Evolutionary conservation across 2,888 invertebrate genomes (phyloP).

Genomic region (Stictocephala bisonia): DNA sequence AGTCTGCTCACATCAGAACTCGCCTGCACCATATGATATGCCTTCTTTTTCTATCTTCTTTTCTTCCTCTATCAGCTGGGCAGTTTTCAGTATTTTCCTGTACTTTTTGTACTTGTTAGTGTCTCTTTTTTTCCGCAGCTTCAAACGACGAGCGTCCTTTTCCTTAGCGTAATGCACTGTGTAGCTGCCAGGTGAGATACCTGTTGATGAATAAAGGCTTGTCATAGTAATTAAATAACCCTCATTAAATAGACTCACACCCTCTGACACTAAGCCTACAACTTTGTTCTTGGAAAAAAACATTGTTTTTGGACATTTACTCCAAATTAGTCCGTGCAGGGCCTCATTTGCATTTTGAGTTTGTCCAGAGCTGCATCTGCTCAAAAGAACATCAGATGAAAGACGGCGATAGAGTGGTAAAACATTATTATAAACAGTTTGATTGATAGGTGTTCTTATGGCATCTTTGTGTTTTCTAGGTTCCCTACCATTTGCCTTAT

Average conservation of each 20-base stretch:
- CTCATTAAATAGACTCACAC: conserved; percentile 1
- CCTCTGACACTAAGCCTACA: not conserved
- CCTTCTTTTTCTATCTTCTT: not conserved
- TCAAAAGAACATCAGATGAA: conserved; percentile 9
- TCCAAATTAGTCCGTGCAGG: conserved; percentile 31
- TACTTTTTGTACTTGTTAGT: conserved; percentile 16
- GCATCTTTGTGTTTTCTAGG: conserved; percentile 17
- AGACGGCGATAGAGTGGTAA: conserved; percentile 10
- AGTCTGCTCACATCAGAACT: conserved; percentile 14
- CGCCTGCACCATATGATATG: conserved; percentile 9
- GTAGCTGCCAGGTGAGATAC: not conserved
- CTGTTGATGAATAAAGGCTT: not conserved
- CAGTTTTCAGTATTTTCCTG: not conserved
- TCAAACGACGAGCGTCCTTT: not conserved
- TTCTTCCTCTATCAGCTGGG: conserved; percentile 15
- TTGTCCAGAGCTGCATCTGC: not conserved
- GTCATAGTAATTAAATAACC: conserved; percentile 18
- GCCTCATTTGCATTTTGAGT: conserved; percentile 16
- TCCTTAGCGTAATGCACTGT: not conserved
- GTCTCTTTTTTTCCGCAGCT: conserved; percentile 9
- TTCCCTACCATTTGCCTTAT: not conserved
- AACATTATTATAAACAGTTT: conserved; percentile 5
- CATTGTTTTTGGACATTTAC: conserved; percentile 21
- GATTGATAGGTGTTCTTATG: conserved; percentile 18
- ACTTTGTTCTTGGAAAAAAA: not conserved